Base-by-base conservation (phyloP, 2,797 vertebrate genomes). In the Pseudopleuronectes americanus region DNA sequence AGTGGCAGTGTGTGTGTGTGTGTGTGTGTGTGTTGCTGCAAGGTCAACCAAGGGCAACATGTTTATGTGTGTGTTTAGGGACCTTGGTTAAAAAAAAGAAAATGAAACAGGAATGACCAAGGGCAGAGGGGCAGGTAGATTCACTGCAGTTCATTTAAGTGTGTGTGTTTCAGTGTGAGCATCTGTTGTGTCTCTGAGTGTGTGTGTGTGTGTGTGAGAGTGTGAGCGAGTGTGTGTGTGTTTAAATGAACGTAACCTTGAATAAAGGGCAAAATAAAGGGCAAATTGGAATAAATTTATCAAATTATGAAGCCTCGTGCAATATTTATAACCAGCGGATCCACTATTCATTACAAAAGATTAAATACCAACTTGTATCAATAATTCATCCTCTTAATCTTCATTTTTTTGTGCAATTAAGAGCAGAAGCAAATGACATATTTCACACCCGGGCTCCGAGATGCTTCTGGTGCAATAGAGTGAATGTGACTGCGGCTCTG, bases 371-470 rank as follows among this genome's bases (percentile, higher is more conserved):
- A 83, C 86, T 83, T 57, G 80, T 75, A 85, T 90, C 85, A 90
- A 90, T 90, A 87, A 88, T 91, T 89, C 88, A 88, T 73, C 71
- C 43, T 74, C 79, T 89, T 90, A 84, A 88, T 88, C 83, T 88
- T 86, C 80, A 87, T 89, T 84, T 88, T 26, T 87, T 65, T 72
- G 58, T 64, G 80, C 79, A 81, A 88, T 85, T 87, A 89, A 84
- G 65, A 84, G 68, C 74, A 76, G 62, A 70, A 13, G 78, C 57
- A 68, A 70, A 83, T 72, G 61, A 68, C 74, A 70, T 64, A 75
- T 82, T 77, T 80, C 82, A 77, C 80, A 70, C 17, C 51, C 41
- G 3, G 31, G 68, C 33, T 28, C 8, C 8, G 0, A 68, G 62
- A 56, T 16, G 31, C 75, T 81, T 55, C 49, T 57, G 52, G 51